phyloP scores from a whole-genome alignment of 2,113 vertebrate genomes.

The Tautogolabrus adspersus region DNA sequence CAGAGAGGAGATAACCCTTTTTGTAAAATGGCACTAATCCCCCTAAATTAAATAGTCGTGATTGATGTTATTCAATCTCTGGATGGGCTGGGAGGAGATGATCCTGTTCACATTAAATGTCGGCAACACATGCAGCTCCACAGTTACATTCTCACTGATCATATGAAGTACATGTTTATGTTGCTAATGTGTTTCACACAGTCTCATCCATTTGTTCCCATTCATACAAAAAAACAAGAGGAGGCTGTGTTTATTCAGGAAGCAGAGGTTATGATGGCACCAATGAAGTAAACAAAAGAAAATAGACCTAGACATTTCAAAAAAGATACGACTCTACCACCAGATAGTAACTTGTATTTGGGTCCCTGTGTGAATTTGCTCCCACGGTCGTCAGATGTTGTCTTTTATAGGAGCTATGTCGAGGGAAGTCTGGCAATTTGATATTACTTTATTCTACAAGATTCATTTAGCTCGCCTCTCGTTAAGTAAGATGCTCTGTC shows the following conservation, averaged over 20 bases:
- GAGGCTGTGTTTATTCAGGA: slow-evolving; percentile 5
- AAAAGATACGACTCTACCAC: slow-evolving; percentile 6
- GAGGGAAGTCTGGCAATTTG: slow-evolving; percentile 48
- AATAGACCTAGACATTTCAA: neutral
- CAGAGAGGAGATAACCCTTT: slow-evolving; percentile 66
- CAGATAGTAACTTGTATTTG: slow-evolving; percentile 24
- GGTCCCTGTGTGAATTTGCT: slow-evolving; percentile 33
- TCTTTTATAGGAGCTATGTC: slow-evolving; percentile 53
- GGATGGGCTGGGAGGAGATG: slow-evolving; percentile 44
- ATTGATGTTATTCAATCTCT: slow-evolving; percentile 70
- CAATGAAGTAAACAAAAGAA: neutral
- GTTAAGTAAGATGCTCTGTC: slow-evolving; percentile 41
- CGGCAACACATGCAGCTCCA: slow-evolving; percentile 42
- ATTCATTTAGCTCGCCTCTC: slow-evolving; percentile 54
- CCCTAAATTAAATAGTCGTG: slow-evolving; percentile 70
- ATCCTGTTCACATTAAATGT: slow-evolving; percentile 66
- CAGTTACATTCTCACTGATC: slow-evolving; percentile 59
- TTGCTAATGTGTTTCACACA: slow-evolving; percentile 53
- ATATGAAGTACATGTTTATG: slow-evolving; percentile 62
- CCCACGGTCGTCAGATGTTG: slow-evolving; percentile 18
- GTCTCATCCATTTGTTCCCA: slow-evolving; percentile 65
- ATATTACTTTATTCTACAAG: slow-evolving; percentile 52
- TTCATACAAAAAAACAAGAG: slow-evolving; percentile 47
- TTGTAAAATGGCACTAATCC: slow-evolving; percentile 69
- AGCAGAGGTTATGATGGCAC: slow-evolving; percentile 4